Percentiles rank a stretch among this genome's conserved stretches.
Evolutionary conservation across 2,113 vertebrate species (phyloP).

Genomic region (Anseranas semipalmata): DNA sequence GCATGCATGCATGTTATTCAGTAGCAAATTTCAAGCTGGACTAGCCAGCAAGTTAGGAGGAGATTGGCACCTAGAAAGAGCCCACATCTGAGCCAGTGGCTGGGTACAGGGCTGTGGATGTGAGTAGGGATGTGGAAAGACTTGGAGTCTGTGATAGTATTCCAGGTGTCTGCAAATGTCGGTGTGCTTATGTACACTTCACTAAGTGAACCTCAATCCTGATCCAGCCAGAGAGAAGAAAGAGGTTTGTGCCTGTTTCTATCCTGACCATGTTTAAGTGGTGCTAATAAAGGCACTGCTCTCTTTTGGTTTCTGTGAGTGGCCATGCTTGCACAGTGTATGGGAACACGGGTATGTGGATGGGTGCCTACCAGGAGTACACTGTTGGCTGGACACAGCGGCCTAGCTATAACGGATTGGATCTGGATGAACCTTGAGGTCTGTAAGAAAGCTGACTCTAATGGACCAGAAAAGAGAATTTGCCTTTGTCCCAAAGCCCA

Average conservation of each 20-base stretch:
- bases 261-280: neutral
- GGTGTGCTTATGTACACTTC: neutral
- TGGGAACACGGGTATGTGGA: neutral
- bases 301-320: neutral
- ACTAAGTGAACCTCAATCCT: neutral
- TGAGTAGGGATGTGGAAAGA: neutral
- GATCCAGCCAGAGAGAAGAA: neutral
- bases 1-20: neutral
- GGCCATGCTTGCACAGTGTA: too few relatives aligned
- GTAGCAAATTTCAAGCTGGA: neutral
- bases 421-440: neutral
- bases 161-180: neutral
- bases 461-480: neutral
- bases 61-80: neutral
- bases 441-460: neutral
- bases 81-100: neutral
- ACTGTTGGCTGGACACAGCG: neutral
- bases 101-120: neutral
- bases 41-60: neutral
- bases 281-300: neutral
- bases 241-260: neutral
- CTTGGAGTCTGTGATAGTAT: neutral
- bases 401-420: neutral
- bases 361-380: neutral
- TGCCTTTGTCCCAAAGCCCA: neutral